Conservation (phyloP, 2,888 invertebrate species). For the Pristionchus maxplancki region DNA sequence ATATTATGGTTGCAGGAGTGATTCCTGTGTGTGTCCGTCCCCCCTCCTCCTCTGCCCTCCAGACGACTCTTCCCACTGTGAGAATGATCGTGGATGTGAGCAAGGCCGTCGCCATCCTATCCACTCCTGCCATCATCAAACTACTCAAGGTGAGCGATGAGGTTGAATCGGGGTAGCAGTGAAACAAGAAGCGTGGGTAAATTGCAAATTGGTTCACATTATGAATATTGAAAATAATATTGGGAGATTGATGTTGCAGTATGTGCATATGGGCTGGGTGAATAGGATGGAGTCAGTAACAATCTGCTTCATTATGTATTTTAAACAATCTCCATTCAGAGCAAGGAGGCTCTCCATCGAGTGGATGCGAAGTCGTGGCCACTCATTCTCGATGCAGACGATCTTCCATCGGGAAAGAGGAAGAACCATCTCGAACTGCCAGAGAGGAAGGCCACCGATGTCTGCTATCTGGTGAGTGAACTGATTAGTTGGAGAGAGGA, state of each 20-base stretch:
- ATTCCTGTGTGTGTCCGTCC: slow-evolving; percentile 98
- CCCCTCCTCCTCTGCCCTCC: slow-evolving; percentile 97
- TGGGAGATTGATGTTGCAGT: too few relatives aligned
- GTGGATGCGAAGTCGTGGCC: slow-evolving; percentile 88
- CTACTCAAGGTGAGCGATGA: slow-evolving; percentile 83
- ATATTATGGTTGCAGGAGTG: slow-evolving; percentile 84
- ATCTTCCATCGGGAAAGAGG: slow-evolving; percentile 82
- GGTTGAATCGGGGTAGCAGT: background rate
- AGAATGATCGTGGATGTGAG: slow-evolving; percentile 97
- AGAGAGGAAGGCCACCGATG: slow-evolving; percentile 61
- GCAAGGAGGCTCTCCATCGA: slow-evolving; percentile 76
- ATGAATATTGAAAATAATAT: background rate
- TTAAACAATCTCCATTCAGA: slow-evolving; percentile 52
- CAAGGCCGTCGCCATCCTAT: slow-evolving; percentile 95
- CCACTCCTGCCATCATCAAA: slow-evolving; percentile 94
- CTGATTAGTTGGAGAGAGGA: background rate
- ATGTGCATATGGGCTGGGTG: background rate
- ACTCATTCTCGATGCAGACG: slow-evolving; percentile 94
- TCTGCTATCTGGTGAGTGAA: slow-evolving; percentile 68
- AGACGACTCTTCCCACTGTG: slow-evolving; percentile 96
- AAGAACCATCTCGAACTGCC: slow-evolving; percentile 56
- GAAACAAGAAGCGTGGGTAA: background rate
- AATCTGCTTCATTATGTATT: too few relatives aligned
- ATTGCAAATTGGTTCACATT: background rate
- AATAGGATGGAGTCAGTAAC: too few relatives aligned